Percentiles rank a stretch among this genome's conserved stretches.
Conservation (phyloP, 2,797 vertebrate species). For the Echiichthys vipera region DNA sequence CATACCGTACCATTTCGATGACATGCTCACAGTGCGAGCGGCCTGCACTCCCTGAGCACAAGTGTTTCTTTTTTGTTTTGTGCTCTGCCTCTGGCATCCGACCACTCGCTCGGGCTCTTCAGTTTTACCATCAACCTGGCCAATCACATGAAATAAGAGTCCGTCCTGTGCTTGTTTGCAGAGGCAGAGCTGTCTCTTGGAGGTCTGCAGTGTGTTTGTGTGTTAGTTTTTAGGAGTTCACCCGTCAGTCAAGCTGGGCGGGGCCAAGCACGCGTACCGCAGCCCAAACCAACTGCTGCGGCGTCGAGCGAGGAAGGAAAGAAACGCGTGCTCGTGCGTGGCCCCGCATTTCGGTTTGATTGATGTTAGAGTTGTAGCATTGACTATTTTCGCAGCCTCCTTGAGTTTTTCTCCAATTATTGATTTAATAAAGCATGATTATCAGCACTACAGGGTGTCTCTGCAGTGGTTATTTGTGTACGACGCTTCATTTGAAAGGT, state of each 20-base stretch:
- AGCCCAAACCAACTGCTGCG: constrained; percentile 75
- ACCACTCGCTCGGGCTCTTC: constrained; percentile 83
- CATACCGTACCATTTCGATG: constrained; percentile 87
- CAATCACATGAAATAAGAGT: constrained; percentile 73
- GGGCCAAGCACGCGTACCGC: constrained; percentile 75
- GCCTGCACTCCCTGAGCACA: constrained; percentile 93
- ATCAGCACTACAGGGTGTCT: constrained; percentile 87
- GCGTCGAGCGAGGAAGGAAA: constrained; percentile 53
- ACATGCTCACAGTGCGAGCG: constrained; percentile 93
- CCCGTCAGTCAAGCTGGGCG: constrained; percentile 71
- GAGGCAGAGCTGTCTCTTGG: constrained; percentile 90
- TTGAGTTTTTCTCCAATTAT: constrained; percentile 88
- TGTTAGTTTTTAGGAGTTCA: constrained; percentile 90
- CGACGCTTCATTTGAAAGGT: neutral
- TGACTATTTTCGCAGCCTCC: constrained; percentile 91
- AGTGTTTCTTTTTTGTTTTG: constrained; percentile 74
- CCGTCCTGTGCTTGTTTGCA: constrained; percentile 86
- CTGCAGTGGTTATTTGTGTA: constrained; percentile 29
- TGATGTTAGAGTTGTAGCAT: constrained; percentile 88
- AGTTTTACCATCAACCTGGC: constrained; percentile 92
- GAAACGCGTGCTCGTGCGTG: constrained; percentile 37
- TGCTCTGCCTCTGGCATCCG: constrained; percentile 90
- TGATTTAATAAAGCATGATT: constrained; percentile 99
- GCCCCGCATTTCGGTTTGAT: constrained; percentile 85
- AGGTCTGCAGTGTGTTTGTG: constrained; percentile 90